Base-by-base conservation (phyloP, 2,797 vertebrate species). In the Bradypodion ventrale region DNA sequence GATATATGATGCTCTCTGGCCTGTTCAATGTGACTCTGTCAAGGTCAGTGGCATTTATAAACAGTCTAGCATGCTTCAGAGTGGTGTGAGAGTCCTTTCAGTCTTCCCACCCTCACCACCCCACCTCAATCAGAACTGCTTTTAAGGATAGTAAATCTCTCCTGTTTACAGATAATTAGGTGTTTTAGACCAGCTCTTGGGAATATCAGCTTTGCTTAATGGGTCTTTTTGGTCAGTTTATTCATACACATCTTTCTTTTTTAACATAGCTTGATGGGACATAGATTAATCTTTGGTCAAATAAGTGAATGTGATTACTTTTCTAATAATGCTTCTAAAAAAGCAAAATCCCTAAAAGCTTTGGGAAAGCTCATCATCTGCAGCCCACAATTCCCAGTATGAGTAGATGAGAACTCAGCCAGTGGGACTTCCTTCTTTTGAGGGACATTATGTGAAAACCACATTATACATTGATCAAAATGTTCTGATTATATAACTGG, bases 121-220 rank as follows among this genome's bases (percentile, higher is more conserved):
- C 87, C 84, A 78, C 76, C 85, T 81, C 87, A 75, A 65, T 83
- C 23, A 72, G 40, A 70, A 60, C 25, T 4, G 2, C 88, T 87
- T 89, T 83, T 2, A 32, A 84, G 70, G 86, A 89, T 21, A 62
- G 65, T 75, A 4, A 37, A 85, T 87, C 70, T 9, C 87, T 91
- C 75, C 75, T 46, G 2, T 87, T 85, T 85, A 73, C 49, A 46
- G 44, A 35, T 35, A 42, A 88, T 80, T 83, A 84, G 56, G 72
- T 73, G 59, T 70, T 88, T 80, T 25, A 83, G 75, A 81, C n/a
- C 1, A 37, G 0, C 1, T 79, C 68, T 69, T 79, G 52, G 52
- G 7, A n/a, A 23, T 62, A 72, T 78, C 56, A 84, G 70, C 72
- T 75, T 80, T 80, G 72, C 70, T 37, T 75, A 80, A 46, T 59